phyloP scores from a whole-genome alignment of 2,113 vertebrate genomes.

The Chionodraco myersi region DNA sequence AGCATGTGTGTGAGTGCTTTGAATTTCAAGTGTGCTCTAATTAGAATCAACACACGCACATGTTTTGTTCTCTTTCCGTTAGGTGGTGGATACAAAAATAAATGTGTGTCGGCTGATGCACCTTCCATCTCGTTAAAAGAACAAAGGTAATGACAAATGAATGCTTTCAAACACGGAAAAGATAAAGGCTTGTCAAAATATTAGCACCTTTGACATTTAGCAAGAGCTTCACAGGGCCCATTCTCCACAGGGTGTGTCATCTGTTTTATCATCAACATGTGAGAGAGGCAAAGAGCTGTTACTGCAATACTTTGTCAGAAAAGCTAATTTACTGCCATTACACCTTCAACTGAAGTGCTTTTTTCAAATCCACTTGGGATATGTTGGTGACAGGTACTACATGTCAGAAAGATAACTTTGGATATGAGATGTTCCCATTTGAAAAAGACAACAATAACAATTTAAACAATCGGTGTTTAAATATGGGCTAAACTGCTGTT shows the following conservation, averaged over 20 bases:
- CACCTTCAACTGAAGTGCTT: slow-evolving; percentile 15
- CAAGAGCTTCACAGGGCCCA: slow-evolving; percentile 54
- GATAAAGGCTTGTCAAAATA: slow-evolving; percentile 71
- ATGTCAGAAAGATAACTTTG: slow-evolving; percentile 37
- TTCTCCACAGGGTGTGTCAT: slow-evolving; percentile 56
- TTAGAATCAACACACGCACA: slow-evolving; percentile 70
- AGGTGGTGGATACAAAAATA: slow-evolving; percentile 30
- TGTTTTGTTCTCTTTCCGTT: slow-evolving; percentile 52
- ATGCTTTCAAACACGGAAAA: slow-evolving; percentile 59
- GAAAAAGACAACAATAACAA: slow-evolving; percentile 30
- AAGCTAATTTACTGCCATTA: slow-evolving; percentile 51
- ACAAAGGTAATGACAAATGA: slow-evolving; percentile 65
- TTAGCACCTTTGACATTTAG: slow-evolving; percentile 75
- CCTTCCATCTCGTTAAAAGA: slow-evolving; percentile 58
- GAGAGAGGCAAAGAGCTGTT: slow-evolving; percentile 41
- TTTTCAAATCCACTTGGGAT: slow-evolving; percentile 30
- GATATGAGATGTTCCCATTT: slow-evolving; percentile 23
- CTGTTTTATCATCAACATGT: slow-evolving; percentile 59
- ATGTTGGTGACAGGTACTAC: slow-evolving; percentile 37
- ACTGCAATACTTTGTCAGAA: slow-evolving; percentile 33
- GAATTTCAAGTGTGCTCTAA: slow-evolving; percentile 69
- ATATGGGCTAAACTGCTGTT: slow-evolving; percentile 21
- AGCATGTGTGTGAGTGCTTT: slow-evolving; percentile 53
- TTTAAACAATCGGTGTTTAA: slow-evolving; percentile 30
- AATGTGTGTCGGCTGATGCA: slow-evolving; percentile 7